phyloP scores from a whole-genome alignment of 2,888 invertebrate species.

The Netelia inedita region DNA sequence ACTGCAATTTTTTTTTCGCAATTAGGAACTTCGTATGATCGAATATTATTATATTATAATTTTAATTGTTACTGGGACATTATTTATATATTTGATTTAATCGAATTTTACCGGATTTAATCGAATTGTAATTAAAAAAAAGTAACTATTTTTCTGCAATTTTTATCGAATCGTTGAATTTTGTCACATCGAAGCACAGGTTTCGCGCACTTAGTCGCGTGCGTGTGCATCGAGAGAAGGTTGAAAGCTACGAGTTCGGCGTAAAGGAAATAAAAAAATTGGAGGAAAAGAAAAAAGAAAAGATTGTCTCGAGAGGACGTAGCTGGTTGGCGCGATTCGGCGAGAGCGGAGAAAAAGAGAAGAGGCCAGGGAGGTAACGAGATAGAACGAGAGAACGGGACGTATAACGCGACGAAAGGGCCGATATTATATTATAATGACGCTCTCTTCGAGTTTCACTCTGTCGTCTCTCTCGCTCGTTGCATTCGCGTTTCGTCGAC shows the following conservation, averaged over 20 bases:
- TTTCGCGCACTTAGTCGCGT: not conserved
- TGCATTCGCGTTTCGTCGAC: conserved; percentile 55
- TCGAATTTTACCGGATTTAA: too few relatives aligned
- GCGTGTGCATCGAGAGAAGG: not conserved
- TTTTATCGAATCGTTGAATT: not conserved
- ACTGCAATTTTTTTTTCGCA: not conserved
- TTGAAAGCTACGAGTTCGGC: conserved; percentile 37
- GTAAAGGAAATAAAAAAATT: not conserved
- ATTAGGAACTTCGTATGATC: not conserved
- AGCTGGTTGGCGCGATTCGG: not conserved
- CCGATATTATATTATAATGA: conserved; percentile 73
- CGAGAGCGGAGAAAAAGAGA: conserved; percentile 1
- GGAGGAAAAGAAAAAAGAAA: not conserved
- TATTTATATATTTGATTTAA: too few relatives aligned
- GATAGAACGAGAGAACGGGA: conserved; percentile 53
- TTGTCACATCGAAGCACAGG: not conserved
- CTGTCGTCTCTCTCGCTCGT: conserved; percentile 30
- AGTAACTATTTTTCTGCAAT: not conserved
- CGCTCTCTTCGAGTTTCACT: conserved; percentile 66
- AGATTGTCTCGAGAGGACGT: conserved; percentile 31
- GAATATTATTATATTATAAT: too few relatives aligned
- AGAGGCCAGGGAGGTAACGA: conserved; percentile 48
- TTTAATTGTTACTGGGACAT: too few relatives aligned
- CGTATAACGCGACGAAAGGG: conserved; percentile 50
- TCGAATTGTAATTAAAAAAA: too few relatives aligned